Percentiles rank a stretch among this genome's conserved stretches.
phyloP scores from a whole-genome alignment of 2,888 invertebrate species.

The Xanthorhoe designata region DNA sequence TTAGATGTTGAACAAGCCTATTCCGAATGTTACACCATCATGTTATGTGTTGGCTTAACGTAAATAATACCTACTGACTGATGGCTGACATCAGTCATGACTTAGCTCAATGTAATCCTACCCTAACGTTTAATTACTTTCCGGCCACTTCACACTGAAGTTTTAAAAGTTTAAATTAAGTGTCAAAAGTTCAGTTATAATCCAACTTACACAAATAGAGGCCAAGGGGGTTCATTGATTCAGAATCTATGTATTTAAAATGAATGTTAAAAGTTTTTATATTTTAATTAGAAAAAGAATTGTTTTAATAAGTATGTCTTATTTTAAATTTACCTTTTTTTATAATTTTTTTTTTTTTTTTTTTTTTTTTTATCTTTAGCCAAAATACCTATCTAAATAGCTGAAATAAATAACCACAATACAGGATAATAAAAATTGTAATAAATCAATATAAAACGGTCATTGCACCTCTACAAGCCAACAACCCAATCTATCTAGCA shows the following conservation, averaged over 20 bases:
- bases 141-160: constrained; percentile 22
- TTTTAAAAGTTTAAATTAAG: constrained; percentile 27
- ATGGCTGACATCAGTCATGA: background rate
- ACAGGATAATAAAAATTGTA: no score
- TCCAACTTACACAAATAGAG: constrained; percentile 22
- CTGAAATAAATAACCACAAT: no score
- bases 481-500: constrained; percentile 22
- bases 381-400: no score
- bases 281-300: no score
- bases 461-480: constrained; percentile 10
- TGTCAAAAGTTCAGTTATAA: constrained; percentile 24
- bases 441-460: no score
- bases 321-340: no score
- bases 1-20: background rate
- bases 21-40: background rate
- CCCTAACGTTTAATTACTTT: constrained; percentile 27
- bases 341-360: no score
- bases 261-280: background rate
- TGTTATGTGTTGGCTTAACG: background rate
- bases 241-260: background rate
- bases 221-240: background rate
- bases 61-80: background rate
- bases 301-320: no score
- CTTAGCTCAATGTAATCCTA: constrained; percentile 1
- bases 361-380: no score